Evolutionary conservation across 2,797 vertebrate genomes (phyloP).

Genomic region (Manis pentadactyla): DNA sequence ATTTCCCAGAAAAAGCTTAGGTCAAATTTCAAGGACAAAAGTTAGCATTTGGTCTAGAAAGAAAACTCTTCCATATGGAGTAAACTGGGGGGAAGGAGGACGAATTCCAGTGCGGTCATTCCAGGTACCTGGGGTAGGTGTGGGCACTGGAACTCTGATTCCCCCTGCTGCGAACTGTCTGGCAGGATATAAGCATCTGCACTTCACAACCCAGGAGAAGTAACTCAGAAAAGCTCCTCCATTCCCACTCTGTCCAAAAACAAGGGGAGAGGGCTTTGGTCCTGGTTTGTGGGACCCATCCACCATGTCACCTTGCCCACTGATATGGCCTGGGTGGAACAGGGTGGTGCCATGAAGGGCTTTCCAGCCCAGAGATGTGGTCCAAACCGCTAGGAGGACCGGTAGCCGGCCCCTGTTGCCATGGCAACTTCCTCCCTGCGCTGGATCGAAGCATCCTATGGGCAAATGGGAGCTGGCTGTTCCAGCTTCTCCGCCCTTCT

Average conservation of each 20-base stretch:
- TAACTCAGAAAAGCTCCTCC: conserved; percentile 57
- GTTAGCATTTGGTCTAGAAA: conserved; percentile 73
- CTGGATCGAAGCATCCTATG: conserved; percentile 79
- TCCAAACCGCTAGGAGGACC: conserved; percentile 67
- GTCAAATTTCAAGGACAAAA: conserved; percentile 84
- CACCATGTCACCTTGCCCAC: background rate
- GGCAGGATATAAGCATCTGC: conserved; percentile 10
- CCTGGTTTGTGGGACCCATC: conserved; percentile 20
- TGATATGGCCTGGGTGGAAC: conserved; percentile 64
- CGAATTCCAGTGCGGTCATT: background rate
- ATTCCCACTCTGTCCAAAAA: conserved; percentile 48
- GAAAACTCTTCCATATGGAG: conserved; percentile 64
- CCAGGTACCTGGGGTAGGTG: conserved; percentile 38
- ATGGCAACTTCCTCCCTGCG: conserved; percentile 82
- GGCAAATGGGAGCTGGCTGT: conserved; percentile 78
- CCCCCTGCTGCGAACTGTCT: conserved; percentile 24
- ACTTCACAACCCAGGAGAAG: conserved; percentile 7
- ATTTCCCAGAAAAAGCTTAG: conserved; percentile 74
- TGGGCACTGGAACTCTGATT: background rate
- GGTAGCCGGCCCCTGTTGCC: conserved; percentile 79
- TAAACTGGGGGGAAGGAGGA: background rate
- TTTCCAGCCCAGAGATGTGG: conserved; percentile 73
- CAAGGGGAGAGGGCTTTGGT: background rate
- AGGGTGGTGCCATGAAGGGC: conserved; percentile 62
- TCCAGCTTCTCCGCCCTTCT: conserved; percentile 77